These are phyloP conservation scores for Ciona savignyi DNA, from an alignment of 23 tunicate species.

Conservation along the genomic window DNA sequence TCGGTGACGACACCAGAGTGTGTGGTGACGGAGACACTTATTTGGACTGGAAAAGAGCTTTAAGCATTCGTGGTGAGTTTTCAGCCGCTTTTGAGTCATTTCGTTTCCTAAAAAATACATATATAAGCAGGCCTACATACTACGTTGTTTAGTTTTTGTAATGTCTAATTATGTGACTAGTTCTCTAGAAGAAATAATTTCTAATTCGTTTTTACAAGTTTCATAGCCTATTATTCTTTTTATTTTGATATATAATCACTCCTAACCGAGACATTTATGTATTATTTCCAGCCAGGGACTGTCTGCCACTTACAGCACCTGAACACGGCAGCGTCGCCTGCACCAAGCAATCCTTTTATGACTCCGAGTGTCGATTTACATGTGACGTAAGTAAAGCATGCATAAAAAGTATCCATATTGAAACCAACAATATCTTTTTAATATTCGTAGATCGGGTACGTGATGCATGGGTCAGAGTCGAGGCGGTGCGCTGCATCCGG, in stretches of 20 bases:
- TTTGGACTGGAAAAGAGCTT: neutral
- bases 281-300: slow-evolving; percentile 21
- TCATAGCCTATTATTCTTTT: too few relatives aligned
- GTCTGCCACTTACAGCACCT: slow-evolving; percentile 11
- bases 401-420: too few relatives aligned
- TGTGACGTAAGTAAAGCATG: slow-evolving; percentile 69
- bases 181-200: too few relatives aligned
- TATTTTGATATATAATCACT: too few relatives aligned
- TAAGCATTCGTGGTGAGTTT: neutral
- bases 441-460: slow-evolving; percentile 39
- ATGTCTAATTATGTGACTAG: too few relatives aligned
- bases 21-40: slow-evolving; percentile 14
- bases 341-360: slow-evolving; percentile 36
- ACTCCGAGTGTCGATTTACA: slow-evolving; percentile 42
- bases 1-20: slow-evolving; percentile 39
- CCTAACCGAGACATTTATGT: slow-evolving; percentile 35
- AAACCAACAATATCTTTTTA: neutral
- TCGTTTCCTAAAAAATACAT: too few relatives aligned
- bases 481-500: slow-evolving; percentile 35
- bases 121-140: too few relatives aligned
- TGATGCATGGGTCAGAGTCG: slow-evolving; percentile 23
- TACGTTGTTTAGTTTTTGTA: too few relatives aligned
- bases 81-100: too few relatives aligned
- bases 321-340: slow-evolving; percentile 30
- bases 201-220: too few relatives aligned